Percentiles rank a stretch among this genome's conserved stretches.
Conservation (phyloP, 2,113 vertebrate species). For the Sebastes fasciatus region DNA sequence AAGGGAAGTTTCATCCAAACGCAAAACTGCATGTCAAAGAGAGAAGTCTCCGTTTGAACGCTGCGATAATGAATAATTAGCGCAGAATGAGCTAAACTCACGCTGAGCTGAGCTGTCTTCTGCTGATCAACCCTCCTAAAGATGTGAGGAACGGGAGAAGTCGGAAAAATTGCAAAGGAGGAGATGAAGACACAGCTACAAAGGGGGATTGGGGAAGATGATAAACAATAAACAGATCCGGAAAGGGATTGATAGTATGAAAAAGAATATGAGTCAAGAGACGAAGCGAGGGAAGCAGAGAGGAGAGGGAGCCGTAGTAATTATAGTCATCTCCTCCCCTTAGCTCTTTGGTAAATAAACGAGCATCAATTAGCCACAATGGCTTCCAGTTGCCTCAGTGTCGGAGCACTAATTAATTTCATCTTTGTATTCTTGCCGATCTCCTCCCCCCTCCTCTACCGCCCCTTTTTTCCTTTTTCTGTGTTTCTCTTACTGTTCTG, state of each 20-base stretch:
- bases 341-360: constrained; percentile 64
- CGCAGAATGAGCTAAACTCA: constrained; percentile 19
- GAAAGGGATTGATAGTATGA: constrained; percentile 26
- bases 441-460: constrained; percentile 6
- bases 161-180: constrained; percentile 24
- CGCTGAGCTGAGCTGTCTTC: constrained; percentile 43
- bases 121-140: constrained; percentile 42
- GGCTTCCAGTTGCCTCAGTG: constrained; percentile 59
- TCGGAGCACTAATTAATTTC: constrained; percentile 52
- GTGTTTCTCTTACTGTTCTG: neutral
- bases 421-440: constrained; percentile 33
- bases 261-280: constrained; percentile 22
- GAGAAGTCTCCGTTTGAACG: constrained; percentile 45
- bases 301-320: constrained; percentile 42
- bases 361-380: constrained; percentile 62
- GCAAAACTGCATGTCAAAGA: constrained; percentile 21
- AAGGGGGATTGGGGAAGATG: neutral
- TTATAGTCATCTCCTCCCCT: constrained; percentile 58
- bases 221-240: constrained; percentile 45
- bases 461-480: neutral
- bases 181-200: constrained; percentile 34
- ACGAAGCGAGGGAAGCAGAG: constrained; percentile 7
- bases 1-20: constrained; percentile 26
- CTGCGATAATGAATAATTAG: constrained; percentile 60
- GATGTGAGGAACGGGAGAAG: constrained; percentile 28